These are phyloP conservation scores for Diadema setosum DNA, from an alignment of 35 echinoderm and acorn worm genomes.

Conservation along the genomic window DNA sequence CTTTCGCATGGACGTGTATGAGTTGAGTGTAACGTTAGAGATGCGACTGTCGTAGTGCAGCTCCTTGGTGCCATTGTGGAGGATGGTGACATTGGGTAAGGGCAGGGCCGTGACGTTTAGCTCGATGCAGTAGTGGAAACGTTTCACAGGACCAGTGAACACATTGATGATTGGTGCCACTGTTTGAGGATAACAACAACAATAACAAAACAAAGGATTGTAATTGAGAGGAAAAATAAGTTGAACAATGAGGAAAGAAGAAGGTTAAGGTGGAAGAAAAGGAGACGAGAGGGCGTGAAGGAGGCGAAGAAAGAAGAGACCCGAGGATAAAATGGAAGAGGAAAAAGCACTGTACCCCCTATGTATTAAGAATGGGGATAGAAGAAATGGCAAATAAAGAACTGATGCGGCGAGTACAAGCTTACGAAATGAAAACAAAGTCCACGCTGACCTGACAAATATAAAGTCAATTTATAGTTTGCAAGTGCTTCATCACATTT, in stretches of 20 bases:
- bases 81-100: conserved; percentile 18
- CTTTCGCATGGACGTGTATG: not conserved
- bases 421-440: too few relatives aligned
- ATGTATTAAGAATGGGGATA: too few relatives aligned
- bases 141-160: not conserved
- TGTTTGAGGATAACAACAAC: not conserved
- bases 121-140: conserved; percentile 27
- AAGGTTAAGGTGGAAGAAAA: not conserved
- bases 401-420: too few relatives aligned
- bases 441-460: too few relatives aligned
- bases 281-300: too few relatives aligned
- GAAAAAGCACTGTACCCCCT: too few relatives aligned
- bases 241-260: not conserved
- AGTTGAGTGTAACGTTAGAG: not conserved
- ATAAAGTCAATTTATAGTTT: too few relatives aligned
- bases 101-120: conserved; percentile 39
- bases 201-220: not conserved
- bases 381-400: too few relatives aligned
- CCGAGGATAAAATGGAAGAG: too few relatives aligned
- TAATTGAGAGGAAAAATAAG: not conserved
- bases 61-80: not conserved
- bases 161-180: not conserved
- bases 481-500: too few relatives aligned
- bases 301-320: too few relatives aligned
- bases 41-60: not conserved